Evolutionary conservation across 2,797 vertebrate species (phyloP), one percentile per base, ranked within the genome.

Genomic region (Streptopelia turtur): DNA sequence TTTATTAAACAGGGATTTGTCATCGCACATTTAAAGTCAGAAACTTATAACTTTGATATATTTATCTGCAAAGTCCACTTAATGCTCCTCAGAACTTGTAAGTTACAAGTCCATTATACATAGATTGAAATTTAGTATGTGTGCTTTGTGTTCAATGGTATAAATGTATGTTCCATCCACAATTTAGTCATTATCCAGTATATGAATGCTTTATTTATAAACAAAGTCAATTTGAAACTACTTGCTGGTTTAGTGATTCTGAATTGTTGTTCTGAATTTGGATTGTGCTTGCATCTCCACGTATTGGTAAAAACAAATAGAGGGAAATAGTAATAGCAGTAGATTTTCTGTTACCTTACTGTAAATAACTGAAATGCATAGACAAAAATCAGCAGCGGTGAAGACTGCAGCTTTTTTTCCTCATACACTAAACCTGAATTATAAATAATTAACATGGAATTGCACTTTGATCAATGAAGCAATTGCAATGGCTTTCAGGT

Each of bases 361-460:
- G 96, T 98, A 97, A 93, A 97, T 97, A 97, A 94, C 63, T 71
- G 90, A 87, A 93, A 91, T 39, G 56, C 60, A 65, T 88, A 96
- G 72, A 76, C 66, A 87, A 66, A 83, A 87, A 8, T 0, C 28
- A 94, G 11, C 47, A 77, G 80, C 55, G 89, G 93, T 88, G 70
- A 96, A 90, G 33, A n/a, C 3, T 77, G 57, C 76, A 96, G 69
- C 81, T 91, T 92, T 69, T 93, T 35, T 16, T 74, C 75, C 18
- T 93, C 64, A 79, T 87, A 96, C 97, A 97, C 96, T 96, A 96
- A 97, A 81, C 47, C 41, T 53, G 45, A 92, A 78, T 65, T 85
- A 91, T 70, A 83, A 55, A 61, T 52, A 79, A 70, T 76, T 80
- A 93, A 74, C 53, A 60, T 35, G 31, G 71, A 87, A 80, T 79